Evolutionary conservation across 2,113 vertebrate genomes (phyloP).

Genomic region (Lepisosteus oculatus): DNA sequence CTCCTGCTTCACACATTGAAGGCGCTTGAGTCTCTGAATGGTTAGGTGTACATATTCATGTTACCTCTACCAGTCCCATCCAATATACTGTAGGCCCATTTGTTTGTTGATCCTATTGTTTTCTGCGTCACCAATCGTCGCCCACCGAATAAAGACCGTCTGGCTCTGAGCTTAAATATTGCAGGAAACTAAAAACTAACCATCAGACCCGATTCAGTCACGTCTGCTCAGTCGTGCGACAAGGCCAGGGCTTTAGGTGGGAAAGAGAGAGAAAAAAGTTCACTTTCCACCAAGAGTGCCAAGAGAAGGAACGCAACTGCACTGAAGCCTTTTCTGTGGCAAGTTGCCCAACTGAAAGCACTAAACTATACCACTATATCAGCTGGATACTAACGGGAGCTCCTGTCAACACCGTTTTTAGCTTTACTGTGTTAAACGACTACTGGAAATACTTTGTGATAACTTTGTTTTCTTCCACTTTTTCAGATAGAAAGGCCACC

Average conservation of each 20-base stretch:
- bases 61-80: slow-evolving; percentile 55
- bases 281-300: slow-evolving; percentile 76
- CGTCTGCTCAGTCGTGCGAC: slow-evolving; percentile 95
- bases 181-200: slow-evolving; percentile 93
- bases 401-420: slow-evolving; percentile 20
- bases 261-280: slow-evolving; percentile 83
- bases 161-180: slow-evolving; percentile 96
- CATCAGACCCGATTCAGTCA: slow-evolving; percentile 93
- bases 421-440: slow-evolving; percentile 10
- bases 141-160: slow-evolving; percentile 91
- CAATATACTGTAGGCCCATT: slow-evolving; percentile 51
- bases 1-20: slow-evolving; percentile 27
- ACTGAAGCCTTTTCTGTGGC: slow-evolving; percentile 75
- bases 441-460: not conserved
- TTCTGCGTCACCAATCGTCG: slow-evolving; percentile 78
- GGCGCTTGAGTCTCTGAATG: slow-evolving; percentile 31
- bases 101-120: slow-evolving; percentile 81
- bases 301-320: slow-evolving; percentile 75
- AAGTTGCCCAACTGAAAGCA: slow-evolving; percentile 78
- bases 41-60: slow-evolving; percentile 42
- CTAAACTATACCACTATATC: slow-evolving; percentile 35
- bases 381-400: not conserved
- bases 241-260: slow-evolving; percentile 86
- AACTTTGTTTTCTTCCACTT: not conserved
- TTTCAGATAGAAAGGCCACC: not conserved